Conservation (phyloP, 2,797 vertebrate species). For the Manis javanica region DNA sequence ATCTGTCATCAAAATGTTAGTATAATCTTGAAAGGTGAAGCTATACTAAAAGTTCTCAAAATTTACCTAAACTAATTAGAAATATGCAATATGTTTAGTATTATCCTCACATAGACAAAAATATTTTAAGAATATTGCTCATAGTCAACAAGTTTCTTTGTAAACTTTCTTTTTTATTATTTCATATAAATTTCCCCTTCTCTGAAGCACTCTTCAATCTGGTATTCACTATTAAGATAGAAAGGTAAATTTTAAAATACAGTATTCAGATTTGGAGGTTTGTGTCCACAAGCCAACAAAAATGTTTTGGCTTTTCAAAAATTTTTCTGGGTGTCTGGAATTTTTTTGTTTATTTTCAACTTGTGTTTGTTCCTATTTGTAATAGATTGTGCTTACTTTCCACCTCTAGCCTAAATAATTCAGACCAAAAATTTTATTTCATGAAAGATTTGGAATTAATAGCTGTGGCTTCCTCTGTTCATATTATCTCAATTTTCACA, state of each 20-base stretch:
- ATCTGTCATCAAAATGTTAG: background rate
- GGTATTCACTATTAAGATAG: background rate
- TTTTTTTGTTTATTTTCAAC: background rate
- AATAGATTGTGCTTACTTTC: background rate
- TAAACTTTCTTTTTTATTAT: background rate
- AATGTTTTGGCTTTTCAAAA: background rate
- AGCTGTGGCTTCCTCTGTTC: background rate
- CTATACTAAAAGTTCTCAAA: background rate
- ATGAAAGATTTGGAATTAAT: background rate
- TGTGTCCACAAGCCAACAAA: background rate
- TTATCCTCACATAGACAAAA: background rate
- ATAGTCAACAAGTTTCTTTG: background rate
- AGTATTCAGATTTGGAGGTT: background rate
- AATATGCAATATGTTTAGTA: background rate
- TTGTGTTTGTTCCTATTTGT: background rate
- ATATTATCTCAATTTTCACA: background rate
- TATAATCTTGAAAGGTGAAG: conserved; percentile 13
- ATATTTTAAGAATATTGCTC: background rate
- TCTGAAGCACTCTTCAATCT: background rate
- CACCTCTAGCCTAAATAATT: background rate
- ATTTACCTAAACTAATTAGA: background rate
- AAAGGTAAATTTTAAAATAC: background rate
- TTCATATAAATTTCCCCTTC: background rate
- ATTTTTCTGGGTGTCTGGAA: background rate
- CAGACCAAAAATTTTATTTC: background rate